Base-by-base conservation (phyloP, 2,888 invertebrate genomes). In the Mythimna lalbum region DNA sequence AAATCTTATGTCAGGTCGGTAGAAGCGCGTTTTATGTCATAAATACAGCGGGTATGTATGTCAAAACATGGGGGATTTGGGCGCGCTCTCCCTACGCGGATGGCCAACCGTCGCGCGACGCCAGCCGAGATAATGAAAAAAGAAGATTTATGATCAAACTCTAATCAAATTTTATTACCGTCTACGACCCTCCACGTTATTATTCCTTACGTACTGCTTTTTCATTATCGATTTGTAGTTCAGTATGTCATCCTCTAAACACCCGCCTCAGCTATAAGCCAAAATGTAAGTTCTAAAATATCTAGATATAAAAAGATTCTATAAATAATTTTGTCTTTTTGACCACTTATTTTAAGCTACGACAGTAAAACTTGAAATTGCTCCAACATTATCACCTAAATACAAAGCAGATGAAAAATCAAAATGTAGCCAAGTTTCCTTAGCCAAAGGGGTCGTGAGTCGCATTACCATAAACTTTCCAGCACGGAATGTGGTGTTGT, bases 31-130 rank as follows among this genome's bases (percentile, higher is more conserved):
- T 90, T 89, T 89, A 90, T 93, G 90, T 94, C 93, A 94, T 94
- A 95, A 94, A 94, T 94, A 94, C 92, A 88, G 85, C 87, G 91
- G 90, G 91, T 93, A 90, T 94, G 91, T 95, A 89, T 95, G 95
- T 96, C 95, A 96, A 94, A 96, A 95, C 94, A 95, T 94, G 87
- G 94, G 94, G 95, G 93, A 94, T 94, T 91, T 90, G 92, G 91
- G 90, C 86, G 89, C 90, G 88, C 84, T 89, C 91, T 88, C 91
- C 90, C 88, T 83, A 74, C 88, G 85, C 87, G 89, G 88, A 88
- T 88, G 88, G 85, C 85, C 87, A 90, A 90, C 90, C 84, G 89
- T 89, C 81, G 82, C 70, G 81, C 78, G 79, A 89, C 91, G 92
- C 89, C 89, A 87, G 81, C 84, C 87, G 89, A 93, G 93, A 94